Base-by-base conservation (phyloP, 2,113 vertebrate species). In the Tychaedon coryphoeus region DNA sequence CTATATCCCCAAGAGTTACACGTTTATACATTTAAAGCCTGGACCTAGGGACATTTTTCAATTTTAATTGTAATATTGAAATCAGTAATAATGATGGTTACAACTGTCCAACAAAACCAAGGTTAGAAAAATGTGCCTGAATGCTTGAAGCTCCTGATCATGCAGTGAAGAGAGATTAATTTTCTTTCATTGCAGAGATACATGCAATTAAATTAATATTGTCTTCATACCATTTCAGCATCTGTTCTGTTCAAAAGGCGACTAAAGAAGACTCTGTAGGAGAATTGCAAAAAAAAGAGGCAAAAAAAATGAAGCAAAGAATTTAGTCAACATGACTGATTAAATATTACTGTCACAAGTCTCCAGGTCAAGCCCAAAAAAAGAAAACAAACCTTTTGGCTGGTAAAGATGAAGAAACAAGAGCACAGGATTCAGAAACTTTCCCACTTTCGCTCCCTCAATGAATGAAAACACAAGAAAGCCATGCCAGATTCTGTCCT, bases 401-500 rank as follows among this genome's bases (percentile, higher is more conserved):
- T 43, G 91, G 40, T 45, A 80, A 86, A 83, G 28, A 50, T 19
- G 25, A 93, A 73, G 86, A n/a, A 90, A 71, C 62, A 94, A 66
- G 77, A 84, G 16, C 48, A 80, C 24, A 26, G 5, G 25, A 61
- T 90, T 75, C 81, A 74, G 43, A 62, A 38, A 75, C 80, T 94
- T 84, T 67, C 71, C 91, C 64, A 53, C 65, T 67, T 50, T 50
- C 65, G 14, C 29, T 42, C 3, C 45, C 26, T 87, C 81, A 94
- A 51, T 12, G 50, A 88, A 54, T 53, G 40, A 53, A 95, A 97
- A 84, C 88, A 86, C 33, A 66, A 95, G 94, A 54, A 88, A 75
- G 56, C 57, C 67, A 50, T 36, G 88, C 29, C 71, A 88, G 79
- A 56, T 65, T 73, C 78, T 91, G 24, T 64, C 86, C 86, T 69